Evolutionary conservation across 2,113 vertebrate species (phyloP).

Genomic region (Mungos mungo): DNA sequence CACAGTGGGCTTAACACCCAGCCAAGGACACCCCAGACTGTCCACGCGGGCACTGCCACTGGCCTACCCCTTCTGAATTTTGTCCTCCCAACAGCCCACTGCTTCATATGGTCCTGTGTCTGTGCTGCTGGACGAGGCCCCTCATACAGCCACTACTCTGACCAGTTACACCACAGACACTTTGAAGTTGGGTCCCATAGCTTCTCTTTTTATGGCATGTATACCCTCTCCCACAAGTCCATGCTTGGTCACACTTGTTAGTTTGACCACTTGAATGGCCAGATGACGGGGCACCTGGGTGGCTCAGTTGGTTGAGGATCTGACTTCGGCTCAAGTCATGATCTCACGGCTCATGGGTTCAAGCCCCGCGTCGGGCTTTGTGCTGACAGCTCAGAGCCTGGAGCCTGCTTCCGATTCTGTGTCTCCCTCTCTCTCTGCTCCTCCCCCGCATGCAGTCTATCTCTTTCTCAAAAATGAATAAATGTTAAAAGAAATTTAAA

Average conservation of each 20-base stretch:
- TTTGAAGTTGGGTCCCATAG: neutral
- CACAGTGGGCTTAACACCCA: neutral
- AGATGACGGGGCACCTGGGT: neutral
- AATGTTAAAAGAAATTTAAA: neutral
- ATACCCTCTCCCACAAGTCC: neutral
- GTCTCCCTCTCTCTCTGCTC: neutral
- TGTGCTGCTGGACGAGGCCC: neutral
- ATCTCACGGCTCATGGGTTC: neutral
- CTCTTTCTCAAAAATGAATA: neutral
- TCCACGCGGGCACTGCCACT: neutral
- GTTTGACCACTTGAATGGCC: neutral
- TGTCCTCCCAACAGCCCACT: neutral
- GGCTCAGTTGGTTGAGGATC: neutral
- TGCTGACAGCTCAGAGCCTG: neutral
- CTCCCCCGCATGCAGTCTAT: neutral
- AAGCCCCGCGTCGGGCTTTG: accelerated
- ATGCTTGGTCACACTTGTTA: neutral
- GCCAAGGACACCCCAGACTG: neutral
- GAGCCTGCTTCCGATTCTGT: too few relatives aligned
- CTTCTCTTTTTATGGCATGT: neutral
- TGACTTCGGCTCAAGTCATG: neutral
- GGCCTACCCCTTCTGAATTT: neutral
- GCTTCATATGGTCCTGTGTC: neutral
- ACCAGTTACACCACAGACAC: neutral
- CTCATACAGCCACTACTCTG: neutral